Conservation (phyloP, 2,888 invertebrate species). For the Archips xylosteana region DNA sequence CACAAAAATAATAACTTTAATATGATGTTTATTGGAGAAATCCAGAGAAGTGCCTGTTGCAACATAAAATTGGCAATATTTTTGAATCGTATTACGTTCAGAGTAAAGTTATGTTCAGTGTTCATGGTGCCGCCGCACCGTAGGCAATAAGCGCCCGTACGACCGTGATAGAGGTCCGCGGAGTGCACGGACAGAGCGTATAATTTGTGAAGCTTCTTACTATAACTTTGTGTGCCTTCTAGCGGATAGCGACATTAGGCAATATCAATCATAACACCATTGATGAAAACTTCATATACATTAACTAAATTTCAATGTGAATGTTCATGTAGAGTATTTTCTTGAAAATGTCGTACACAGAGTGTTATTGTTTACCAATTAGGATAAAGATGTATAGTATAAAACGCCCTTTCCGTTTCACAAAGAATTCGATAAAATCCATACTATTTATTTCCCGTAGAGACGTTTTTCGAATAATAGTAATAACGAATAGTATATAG, state of each 20-base stretch:
- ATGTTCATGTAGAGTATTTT: slow-evolving; percentile 57
- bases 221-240: slow-evolving; percentile 85
- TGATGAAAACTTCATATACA: slow-evolving; percentile 60
- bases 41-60: slow-evolving; percentile 85
- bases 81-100: slow-evolving; percentile 79
- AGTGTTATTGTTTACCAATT: slow-evolving; percentile 63
- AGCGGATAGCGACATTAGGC: slow-evolving; percentile 84
- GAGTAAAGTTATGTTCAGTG: slow-evolving; percentile 72
- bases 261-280: slow-evolving; percentile 77
- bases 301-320: slow-evolving; percentile 61
- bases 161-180: slow-evolving; percentile 45
- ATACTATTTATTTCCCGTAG: slow-evolving; percentile 64
- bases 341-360: slow-evolving; percentile 59
- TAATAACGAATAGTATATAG: slow-evolving; percentile 78
- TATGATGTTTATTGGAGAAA: slow-evolving; percentile 85
- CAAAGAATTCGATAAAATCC: slow-evolving; percentile 59
- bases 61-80: slow-evolving; percentile 85
- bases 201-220: slow-evolving; percentile 83
- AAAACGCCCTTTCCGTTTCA: slow-evolving; percentile 61
- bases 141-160: slow-evolving; percentile 45
- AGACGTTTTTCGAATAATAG: slow-evolving; percentile 73
- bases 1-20: slow-evolving; percentile 78
- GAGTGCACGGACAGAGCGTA: slow-evolving; percentile 56
- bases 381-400: slow-evolving; percentile 52
- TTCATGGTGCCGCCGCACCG: slow-evolving; percentile 58